Evolutionary conservation across 2,797 vertebrate species (phyloP).

Genomic region (Hybognathus amarus): DNA sequence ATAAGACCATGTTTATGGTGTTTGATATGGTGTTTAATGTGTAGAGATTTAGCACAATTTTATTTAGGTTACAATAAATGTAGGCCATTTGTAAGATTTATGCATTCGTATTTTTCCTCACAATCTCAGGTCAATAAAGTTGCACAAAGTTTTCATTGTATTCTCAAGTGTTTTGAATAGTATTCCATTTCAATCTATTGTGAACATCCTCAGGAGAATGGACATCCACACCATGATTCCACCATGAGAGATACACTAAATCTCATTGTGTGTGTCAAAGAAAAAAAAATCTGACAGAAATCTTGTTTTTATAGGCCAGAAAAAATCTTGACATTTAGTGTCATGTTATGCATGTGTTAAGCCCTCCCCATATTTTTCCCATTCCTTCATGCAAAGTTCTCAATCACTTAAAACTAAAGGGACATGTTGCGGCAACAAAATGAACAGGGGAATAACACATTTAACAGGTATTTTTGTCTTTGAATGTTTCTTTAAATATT

Average conservation of each 20-base stretch:
- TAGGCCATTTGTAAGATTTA: neutral
- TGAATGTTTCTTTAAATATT: neutral
- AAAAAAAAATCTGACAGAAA: neutral
- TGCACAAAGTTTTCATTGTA: neutral
- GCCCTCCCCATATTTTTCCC: constrained; percentile 7
- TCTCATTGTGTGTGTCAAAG: neutral
- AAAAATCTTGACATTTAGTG: neutral
- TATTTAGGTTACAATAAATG: neutral
- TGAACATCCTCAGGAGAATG: neutral
- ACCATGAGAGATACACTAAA: neutral
- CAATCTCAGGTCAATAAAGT: neutral
- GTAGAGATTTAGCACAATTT: neutral
- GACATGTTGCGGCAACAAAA: constrained; percentile 40
- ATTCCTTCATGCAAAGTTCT: neutral
- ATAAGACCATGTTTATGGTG: neutral
- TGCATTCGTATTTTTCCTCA: neutral
- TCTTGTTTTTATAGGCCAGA: neutral
- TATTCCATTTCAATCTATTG: neutral
- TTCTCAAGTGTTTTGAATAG: constrained; percentile 9
- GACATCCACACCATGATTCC: neutral
- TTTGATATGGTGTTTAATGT: neutral
- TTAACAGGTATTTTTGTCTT: constrained; percentile 45
- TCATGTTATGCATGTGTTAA: neutral
- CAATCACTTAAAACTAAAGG: neutral
- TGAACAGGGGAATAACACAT: constrained; percentile 44